Evolutionary conservation across 1,140 invertebrate genomes (phyloP).

Genomic region (Lordiphosa collinella): DNA sequence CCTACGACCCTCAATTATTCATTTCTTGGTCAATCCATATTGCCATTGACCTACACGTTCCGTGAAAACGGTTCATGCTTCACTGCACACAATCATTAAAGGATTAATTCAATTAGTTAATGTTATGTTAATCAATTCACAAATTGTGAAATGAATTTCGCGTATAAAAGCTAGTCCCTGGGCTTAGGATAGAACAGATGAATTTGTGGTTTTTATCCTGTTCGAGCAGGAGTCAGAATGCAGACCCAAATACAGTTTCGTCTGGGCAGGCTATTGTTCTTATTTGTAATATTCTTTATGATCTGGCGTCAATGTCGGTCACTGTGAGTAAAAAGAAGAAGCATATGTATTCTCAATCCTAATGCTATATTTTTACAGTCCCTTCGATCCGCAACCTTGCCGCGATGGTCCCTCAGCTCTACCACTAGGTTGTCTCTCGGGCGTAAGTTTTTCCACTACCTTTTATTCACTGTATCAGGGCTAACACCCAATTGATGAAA

Average conservation of each 20-base stretch:
- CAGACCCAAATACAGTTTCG: conserved; percentile 17
- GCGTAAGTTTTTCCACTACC: too few species aligned
- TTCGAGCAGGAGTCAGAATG: conserved; percentile 19
- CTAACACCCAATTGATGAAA: too few species aligned
- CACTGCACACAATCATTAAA: neutral
- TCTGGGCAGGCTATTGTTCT: conserved; percentile 12
- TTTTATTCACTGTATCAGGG: too few species aligned
- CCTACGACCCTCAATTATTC: neutral
- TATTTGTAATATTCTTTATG: conserved; percentile 10
- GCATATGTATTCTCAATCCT: too few species aligned
- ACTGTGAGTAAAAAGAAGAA: conserved; percentile 13
- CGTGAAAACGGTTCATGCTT: neutral
- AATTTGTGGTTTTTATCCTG: neutral
- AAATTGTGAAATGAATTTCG: conserved; percentile 12
- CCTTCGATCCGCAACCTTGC: neutral
- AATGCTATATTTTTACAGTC: neutral
- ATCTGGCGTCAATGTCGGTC: conserved; percentile 18
- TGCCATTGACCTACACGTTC: conserved; percentile 1
- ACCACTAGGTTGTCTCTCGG: neutral
- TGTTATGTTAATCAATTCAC: conserved; percentile 39
- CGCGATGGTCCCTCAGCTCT: neutral
- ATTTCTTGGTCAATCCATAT: neutral
- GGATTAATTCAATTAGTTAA: conserved; percentile 30
- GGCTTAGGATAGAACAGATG: neutral
- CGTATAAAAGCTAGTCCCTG: conserved; percentile 34